Conservation (phyloP, 2,113 vertebrate genomes). For the Psilopsiagon aurifrons region DNA sequence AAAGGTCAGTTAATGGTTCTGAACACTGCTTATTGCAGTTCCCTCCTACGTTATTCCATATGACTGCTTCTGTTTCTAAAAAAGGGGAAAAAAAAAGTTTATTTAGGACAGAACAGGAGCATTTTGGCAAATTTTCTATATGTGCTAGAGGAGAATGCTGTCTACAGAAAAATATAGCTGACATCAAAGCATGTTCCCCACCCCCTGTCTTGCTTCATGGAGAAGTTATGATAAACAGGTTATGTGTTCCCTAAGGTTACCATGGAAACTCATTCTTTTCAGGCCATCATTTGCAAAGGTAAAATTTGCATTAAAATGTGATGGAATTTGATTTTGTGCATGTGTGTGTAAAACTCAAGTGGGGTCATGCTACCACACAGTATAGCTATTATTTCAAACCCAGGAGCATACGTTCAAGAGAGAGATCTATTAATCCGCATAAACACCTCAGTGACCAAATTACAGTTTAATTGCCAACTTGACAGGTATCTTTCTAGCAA, state of each 20-base stretch:
- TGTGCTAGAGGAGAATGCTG: slow-evolving; percentile 45
- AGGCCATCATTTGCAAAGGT: slow-evolving; percentile 81
- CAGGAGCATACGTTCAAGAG: slow-evolving; percentile 46
- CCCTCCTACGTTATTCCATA: background rate
- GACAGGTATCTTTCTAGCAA: slow-evolving; percentile 58
- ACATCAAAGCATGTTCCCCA: slow-evolving; percentile 73
- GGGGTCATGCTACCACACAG: slow-evolving; percentile 71
- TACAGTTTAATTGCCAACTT: slow-evolving; percentile 69
- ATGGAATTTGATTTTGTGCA: slow-evolving; percentile 76
- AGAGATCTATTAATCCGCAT: slow-evolving; percentile 70
- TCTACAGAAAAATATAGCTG: slow-evolving; percentile 62
- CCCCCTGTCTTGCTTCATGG: slow-evolving; percentile 67
- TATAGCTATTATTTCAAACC: slow-evolving; percentile 76
- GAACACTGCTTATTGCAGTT: background rate
- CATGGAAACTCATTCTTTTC: slow-evolving; percentile 83
- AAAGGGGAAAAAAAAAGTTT: slow-evolving; percentile 29
- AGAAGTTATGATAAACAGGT: slow-evolving; percentile 81
- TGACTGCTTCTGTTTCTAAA: background rate
- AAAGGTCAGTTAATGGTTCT: background rate
- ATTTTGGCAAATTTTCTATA: slow-evolving; percentile 58
- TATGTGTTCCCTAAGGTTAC: slow-evolving; percentile 79
- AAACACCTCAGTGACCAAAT: slow-evolving; percentile 73
- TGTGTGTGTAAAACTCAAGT: slow-evolving; percentile 71
- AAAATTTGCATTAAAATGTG: slow-evolving; percentile 84
- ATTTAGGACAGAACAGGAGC: background rate